Evolutionary conservation across 1,140 invertebrate genomes (phyloP), one percentile per base, ranked within the genome.

Genomic region (Platyura marginata): DNA sequence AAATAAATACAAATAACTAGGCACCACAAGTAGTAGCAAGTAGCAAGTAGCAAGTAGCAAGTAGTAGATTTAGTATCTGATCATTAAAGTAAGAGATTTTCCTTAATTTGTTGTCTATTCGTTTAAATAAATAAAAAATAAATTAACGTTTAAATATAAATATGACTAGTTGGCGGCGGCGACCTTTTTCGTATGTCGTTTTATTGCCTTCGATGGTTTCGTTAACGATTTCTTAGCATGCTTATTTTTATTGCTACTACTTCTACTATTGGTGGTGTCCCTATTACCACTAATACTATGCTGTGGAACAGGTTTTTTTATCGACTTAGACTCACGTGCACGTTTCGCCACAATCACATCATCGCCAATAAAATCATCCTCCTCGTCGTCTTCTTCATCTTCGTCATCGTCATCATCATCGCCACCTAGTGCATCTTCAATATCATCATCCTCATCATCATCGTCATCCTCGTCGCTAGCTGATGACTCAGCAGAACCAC

Each of bases 281-380:
- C n/a, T n/a, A n/a, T n/a, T n/a, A n/a, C n/a, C n/a, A n/a, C n/a
- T n/a, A 6, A 29, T 8, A 8, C 25, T 29, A 29, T 29, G 25
- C 13, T 29, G 25, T 13, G 6, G 25, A 13, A 6, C 6, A 29
- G 6, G 25, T 10, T 53, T 52, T 55, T 63, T 62, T 62, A 67
- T 59, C 62, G 74, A 72, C 75, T 79, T 81, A 55, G 79, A 83
- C 80, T 83, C 80, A 82, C 81, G 78, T 81, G 79, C 68, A 53
- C 63, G 55, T 50, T 72, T 71, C 47, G 74, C 72, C 56, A 71
- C 72, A 52, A 74, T 74, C 55, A 79, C 74, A 54, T 79, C 72
- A 42, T 68, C 66, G 47, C 73, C 67, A 47, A 67, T 68, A 42
- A 72, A 64, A 51, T 71, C 70, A 44, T 78, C 79, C 8, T 79